Percentiles rank a stretch among this genome's conserved stretches.
Conservation (phyloP, 2,888 invertebrate species). For the Noctua janthe region DNA sequence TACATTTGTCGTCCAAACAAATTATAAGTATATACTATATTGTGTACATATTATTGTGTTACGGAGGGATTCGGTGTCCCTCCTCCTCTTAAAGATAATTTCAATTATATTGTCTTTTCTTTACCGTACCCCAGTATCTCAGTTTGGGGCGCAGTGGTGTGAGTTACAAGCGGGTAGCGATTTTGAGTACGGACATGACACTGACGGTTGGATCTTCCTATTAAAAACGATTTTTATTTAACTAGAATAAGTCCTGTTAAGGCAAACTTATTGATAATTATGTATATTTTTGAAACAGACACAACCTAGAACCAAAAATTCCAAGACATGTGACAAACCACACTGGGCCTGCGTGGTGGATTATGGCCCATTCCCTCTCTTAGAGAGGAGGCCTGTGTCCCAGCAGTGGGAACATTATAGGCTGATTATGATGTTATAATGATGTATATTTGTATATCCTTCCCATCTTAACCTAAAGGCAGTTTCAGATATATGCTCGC, state of each 20-base stretch:
- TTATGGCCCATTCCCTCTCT: no score
- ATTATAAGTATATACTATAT: slow-evolving; percentile 15
- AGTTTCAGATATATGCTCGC: background rate
- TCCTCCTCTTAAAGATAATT: slow-evolving; percentile 50
- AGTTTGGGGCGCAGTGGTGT: background rate
- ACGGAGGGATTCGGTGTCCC: slow-evolving; percentile 15
- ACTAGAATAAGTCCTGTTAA: background rate
- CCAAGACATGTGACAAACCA: no score
- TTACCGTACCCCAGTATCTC: slow-evolving; percentile 16
- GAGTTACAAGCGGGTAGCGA: slow-evolving; percentile 11
- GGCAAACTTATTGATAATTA: background rate
- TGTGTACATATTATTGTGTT: slow-evolving; percentile 16
- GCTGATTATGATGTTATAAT: background rate
- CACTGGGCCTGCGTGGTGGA: no score
- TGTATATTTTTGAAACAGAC: no score
- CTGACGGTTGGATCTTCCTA: background rate
- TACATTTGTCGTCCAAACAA: slow-evolving; percentile 24
- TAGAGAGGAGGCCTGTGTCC: no score
- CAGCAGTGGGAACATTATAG: no score
- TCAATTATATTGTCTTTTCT: slow-evolving; percentile 50
- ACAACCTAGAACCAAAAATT: no score
- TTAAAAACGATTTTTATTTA: background rate
- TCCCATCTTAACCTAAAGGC: background rate
- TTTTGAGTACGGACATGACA: background rate
- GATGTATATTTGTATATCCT: background rate